A percentile compares a stretch with the other conserved stretches of the same genome.
phyloP scores from a whole-genome alignment of 2,113 vertebrate species.

The Perca flavescens region DNA sequence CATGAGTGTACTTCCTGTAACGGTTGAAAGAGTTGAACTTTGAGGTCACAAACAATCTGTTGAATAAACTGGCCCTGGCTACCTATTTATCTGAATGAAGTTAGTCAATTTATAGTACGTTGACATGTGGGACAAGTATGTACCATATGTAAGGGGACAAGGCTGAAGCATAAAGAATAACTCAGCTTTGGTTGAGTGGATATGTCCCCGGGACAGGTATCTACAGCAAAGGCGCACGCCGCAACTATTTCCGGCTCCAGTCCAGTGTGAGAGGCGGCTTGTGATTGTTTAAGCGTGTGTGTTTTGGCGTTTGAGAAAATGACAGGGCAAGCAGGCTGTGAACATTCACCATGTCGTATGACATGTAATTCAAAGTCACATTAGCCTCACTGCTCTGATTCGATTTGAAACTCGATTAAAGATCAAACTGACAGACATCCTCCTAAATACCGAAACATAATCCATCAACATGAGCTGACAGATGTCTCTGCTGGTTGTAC shows the following conservation, averaged over 20 bases:
- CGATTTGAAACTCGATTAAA: conserved; percentile 57
- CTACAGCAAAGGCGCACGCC: not conserved
- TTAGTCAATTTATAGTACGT: not conserved
- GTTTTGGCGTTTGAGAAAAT: conserved; percentile 1
- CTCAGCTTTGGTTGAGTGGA: not conserved
- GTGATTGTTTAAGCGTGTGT: not conserved
- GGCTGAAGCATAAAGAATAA: not conserved
- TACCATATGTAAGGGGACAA: not conserved
- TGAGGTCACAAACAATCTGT: not conserved
- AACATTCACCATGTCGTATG: conserved; percentile 39
- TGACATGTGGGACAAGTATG: not conserved
- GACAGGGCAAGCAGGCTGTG: conserved; percentile 18
- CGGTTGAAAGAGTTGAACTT: not conserved
- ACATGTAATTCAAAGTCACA: conserved; percentile 50
- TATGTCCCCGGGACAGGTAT: not conserved
- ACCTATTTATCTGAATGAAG: not conserved
- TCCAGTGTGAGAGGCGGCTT: not conserved
- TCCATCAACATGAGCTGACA: conserved; percentile 53
- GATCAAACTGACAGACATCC: conserved; percentile 46
- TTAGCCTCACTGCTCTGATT: conserved; percentile 42
- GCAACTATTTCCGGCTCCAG: not conserved
- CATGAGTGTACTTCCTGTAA: not conserved
- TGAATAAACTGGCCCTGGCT: not conserved
- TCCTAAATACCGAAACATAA: conserved; percentile 30
- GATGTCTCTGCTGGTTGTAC: conserved; percentile 44